Conservation (phyloP, 2,113 vertebrate genomes). For the Lycocorax pyrrhopterus region DNA sequence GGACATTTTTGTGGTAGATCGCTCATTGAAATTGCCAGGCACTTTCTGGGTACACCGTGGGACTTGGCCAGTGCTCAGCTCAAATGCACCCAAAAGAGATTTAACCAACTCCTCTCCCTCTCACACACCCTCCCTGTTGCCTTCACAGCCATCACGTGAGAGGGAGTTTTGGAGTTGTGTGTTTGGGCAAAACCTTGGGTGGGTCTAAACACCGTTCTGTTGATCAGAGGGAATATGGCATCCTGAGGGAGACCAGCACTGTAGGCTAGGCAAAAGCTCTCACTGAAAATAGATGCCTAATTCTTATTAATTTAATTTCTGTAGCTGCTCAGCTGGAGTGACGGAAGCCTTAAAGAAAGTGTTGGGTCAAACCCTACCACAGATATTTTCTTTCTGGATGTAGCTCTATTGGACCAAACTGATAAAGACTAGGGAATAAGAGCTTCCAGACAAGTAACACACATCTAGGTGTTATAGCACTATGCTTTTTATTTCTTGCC, state of each 20-base stretch:
- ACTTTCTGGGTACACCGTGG: background rate
- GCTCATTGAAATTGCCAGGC: background rate
- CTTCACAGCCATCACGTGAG: rapidly evolving
- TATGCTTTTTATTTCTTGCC: background rate
- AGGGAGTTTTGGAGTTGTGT: background rate
- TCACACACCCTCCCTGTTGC: background rate
- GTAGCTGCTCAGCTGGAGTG: background rate
- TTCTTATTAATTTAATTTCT: background rate
- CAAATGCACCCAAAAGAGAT: background rate
- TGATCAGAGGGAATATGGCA: background rate
- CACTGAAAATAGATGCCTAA: background rate
- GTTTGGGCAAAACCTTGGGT: background rate
- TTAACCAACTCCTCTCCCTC: background rate
- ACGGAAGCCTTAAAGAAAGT: background rate
- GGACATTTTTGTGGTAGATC: background rate
- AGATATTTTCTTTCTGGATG: background rate
- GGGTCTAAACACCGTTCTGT: background rate
- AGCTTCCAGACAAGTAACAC: background rate
- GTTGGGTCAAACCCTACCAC: background rate
- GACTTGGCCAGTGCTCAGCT: background rate
- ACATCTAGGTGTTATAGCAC: rapidly evolving
- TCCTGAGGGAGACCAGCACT: background rate
- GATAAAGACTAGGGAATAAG: background rate
- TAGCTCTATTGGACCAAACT: background rate
- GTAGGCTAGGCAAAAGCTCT: background rate